phyloP scores from a whole-genome alignment of 2,797 vertebrate species.

The Diplodus puntazzo region DNA sequence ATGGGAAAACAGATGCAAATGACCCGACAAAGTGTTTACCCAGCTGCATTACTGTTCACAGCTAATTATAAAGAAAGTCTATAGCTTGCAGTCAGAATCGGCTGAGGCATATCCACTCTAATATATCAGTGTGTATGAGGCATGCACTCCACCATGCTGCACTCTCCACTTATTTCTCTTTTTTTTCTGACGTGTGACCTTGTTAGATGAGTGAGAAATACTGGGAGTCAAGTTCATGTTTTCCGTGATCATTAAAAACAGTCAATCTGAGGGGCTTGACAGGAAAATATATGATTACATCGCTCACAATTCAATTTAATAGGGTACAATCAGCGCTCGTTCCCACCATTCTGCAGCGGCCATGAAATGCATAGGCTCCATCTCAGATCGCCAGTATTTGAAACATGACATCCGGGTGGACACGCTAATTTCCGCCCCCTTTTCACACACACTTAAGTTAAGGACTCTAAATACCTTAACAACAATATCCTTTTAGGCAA shows the following conservation, averaged over 20 bases:
- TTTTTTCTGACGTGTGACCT: not conserved
- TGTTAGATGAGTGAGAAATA: slow-evolving; percentile 20
- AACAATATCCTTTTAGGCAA: too few relatives aligned
- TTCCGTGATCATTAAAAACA: not conserved
- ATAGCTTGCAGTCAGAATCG: not conserved
- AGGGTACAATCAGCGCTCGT: too few relatives aligned
- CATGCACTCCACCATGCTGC: slow-evolving; percentile 14
- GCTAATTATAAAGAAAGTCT: slow-evolving; percentile 63
- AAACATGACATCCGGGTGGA: too few relatives aligned
- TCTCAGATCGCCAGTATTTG: too few relatives aligned
- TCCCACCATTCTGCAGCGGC: too few relatives aligned
- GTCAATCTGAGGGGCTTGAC: too few relatives aligned
- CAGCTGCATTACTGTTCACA: slow-evolving; percentile 34
- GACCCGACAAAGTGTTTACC: slow-evolving; percentile 43
- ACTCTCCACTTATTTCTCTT: not conserved
- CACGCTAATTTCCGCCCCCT: too few relatives aligned
- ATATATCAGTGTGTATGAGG: slow-evolving; percentile 1
- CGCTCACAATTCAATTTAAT: too few relatives aligned
- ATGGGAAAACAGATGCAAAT: slow-evolving; percentile 38
- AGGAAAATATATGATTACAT: too few relatives aligned
- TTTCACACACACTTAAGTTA: too few relatives aligned
- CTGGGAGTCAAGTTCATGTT: slow-evolving; percentile 24
- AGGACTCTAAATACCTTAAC: too few relatives aligned
- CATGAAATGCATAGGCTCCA: too few relatives aligned
- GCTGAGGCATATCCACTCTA: not conserved